Evolutionary conservation across 2,888 invertebrate genomes (phyloP), one percentile per base, ranked within the genome.

Genomic region (Cerastis leucographa): DNA sequence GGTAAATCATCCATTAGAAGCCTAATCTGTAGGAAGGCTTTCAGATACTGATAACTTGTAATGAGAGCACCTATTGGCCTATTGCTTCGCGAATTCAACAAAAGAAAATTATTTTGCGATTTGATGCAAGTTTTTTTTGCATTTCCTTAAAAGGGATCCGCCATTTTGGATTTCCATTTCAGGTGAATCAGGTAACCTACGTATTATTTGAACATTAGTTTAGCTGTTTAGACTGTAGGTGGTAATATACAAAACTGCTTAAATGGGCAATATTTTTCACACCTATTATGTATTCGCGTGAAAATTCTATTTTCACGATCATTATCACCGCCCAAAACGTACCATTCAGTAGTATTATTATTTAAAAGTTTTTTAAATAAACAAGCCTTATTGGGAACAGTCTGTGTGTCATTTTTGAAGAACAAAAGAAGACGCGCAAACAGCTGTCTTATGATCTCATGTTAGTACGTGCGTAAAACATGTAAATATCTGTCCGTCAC

Each of bases 191-290:
- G 25, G 61, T 25, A 61, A 44, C 9, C 14, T 65, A 56, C 17
- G 69, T 68, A 25, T 62, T 64, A 62, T 72, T 67, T 64, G 35
- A 59, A 54, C 68, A 78, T 83, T 80, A n/a, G 35, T 81, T 65
- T 54, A 71, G n/a, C n/a, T 51, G 54, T 40, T 83, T 80, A 84
- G 81, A 76, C 51, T 44, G 14, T 64, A 64, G 22, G 40, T 71
- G 70, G 17, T 84, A 83, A 80, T 76, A 82, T 69, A 12, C 51
- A 62, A 51, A 68, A 64, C 59, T 49, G 25, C 68, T 71, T 68
- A 66, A 51, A 70, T 12, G 54, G 49, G 54, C 29, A 49, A 62
- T 59, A 71, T 56, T 54, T 71, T 83, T 83, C 65, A 70, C 80
- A 75, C 71, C 65, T 71, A 54, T 49, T 22, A 75, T 71, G 51